A percentile compares a stretch with the other conserved stretches of the same genome.
Conservation (phyloP, 2,113 vertebrate species). For the Caracal caracal region DNA sequence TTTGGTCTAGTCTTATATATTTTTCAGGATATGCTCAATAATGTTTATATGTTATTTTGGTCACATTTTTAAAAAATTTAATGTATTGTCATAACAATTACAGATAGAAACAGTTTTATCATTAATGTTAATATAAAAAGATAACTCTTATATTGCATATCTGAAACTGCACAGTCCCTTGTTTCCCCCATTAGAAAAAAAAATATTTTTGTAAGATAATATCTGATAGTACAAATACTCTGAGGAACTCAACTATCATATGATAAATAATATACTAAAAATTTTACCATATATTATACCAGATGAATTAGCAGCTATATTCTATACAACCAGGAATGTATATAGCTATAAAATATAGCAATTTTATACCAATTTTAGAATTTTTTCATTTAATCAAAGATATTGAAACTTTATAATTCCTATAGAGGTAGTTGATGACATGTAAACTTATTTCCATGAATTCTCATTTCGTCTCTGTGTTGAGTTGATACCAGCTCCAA, state of each 20-base stretch:
- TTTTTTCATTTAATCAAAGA: neutral
- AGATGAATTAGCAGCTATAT: neutral
- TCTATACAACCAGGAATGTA: neutral
- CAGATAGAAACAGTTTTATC: neutral
- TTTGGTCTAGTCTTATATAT: neutral
- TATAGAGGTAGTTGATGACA: neutral
- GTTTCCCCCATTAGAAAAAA: neutral
- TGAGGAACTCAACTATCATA: neutral
- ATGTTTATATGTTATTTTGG: neutral
- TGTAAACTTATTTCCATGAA: neutral
- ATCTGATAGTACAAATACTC: neutral
- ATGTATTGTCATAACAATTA: neutral
- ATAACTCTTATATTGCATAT: neutral
- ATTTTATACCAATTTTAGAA: neutral
- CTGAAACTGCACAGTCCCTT: neutral
- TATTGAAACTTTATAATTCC: neutral
- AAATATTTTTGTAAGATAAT: neutral
- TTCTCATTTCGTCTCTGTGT: neutral
- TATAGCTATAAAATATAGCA: neutral
- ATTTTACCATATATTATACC: neutral
- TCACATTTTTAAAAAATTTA: neutral
- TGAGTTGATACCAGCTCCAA: neutral
- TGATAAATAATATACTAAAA: neutral
- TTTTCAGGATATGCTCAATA: neutral
- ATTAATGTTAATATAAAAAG: neutral